These are phyloP conservation scores for Drosophila ustulata DNA, from an alignment of 2,888 invertebrate genomes.

Conservation along the genomic window DNA sequence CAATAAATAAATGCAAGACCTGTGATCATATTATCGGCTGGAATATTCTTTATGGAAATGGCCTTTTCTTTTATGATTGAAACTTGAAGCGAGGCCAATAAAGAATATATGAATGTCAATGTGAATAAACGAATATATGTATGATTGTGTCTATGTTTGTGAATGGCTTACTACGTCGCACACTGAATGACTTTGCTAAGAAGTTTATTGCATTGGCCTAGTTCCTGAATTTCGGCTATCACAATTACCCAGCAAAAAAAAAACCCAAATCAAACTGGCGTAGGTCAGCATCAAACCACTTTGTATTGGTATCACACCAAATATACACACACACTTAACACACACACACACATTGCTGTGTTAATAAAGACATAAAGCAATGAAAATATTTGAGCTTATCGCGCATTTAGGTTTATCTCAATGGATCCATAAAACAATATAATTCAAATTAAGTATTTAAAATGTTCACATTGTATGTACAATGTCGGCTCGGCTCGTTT, in stretches of 20 bases:
- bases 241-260: slow-evolving; percentile 27
- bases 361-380: slow-evolving; percentile 29
- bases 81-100: slow-evolving; percentile 30
- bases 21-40: slow-evolving; percentile 9
- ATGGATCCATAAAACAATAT: slow-evolving; percentile 34
- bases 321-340: neutral
- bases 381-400: slow-evolving; percentile 39
- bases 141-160: slow-evolving; percentile 7
- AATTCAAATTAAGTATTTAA: slow-evolving; percentile 20
- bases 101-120: slow-evolving; percentile 6
- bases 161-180: slow-evolving; percentile 15
- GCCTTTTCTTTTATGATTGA: slow-evolving; percentile 33
- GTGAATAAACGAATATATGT: slow-evolving; percentile 2
- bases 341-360: neutral
- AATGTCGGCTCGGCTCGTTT: slow-evolving; percentile 5
- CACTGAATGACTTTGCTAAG: slow-evolving; percentile 19
- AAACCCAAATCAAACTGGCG: slow-evolving; percentile 48
- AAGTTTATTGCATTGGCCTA: slow-evolving; percentile 47
- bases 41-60: slow-evolving; percentile 21
- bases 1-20: slow-evolving; percentile 18
- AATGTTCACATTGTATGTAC: slow-evolving; percentile 13
- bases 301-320: slow-evolving; percentile 38
- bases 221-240: slow-evolving; percentile 20
- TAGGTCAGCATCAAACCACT: slow-evolving; percentile 69
- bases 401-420: slow-evolving; percentile 25